Base-by-base conservation (phyloP, 2,797 vertebrate species). In the Tenualosa ilisha region DNA sequence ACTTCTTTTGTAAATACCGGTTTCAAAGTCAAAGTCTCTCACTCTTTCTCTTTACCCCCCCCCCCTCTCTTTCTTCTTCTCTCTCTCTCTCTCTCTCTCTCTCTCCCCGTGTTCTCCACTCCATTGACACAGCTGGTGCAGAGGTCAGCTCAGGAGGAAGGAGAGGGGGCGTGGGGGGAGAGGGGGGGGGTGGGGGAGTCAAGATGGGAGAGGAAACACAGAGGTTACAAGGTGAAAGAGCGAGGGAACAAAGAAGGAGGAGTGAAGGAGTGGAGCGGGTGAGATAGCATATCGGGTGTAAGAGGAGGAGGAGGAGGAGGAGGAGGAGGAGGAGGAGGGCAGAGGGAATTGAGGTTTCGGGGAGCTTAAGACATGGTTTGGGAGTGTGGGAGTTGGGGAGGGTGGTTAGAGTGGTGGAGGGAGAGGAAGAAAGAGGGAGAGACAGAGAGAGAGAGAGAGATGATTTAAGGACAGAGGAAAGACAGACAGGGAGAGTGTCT, bases 321-420 rank as follows among this genome's bases (percentile, higher is more conserved):
- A 40, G 65, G 26, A 72, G 15, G 61, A 50, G 9, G 49, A 50
- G 49, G 50, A 88, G 49, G 81, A 17, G 61, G 63, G 63, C 7
- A 88, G 49, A 79, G n/a, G 63, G 63, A 24, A 13, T 9, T 26
- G 63, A 22, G 20, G 59, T 63, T 53, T 53, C 3, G 54, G 63
- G 63, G 63, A 31, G n/a, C n/a, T 65, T 31, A 65, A n/a, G 24
- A 65, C n/a, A 65, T 1, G 61, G 61, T 24, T n/a, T 2, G 9
- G 24, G 61, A 26, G n/a, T 1, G 61, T 24, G 17, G n/a, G 54
- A 61, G 59, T 22, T 17, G 59, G 63, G 17, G 63, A 89, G 84
- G 88, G 86, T 89, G 53, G 46, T 49, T 49, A 87, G 87, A 89
- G 84, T 86, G 81, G 22, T 84, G 83, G 84, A 85, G 87, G 79